Evolutionary conservation across 2,113 vertebrate species (phyloP).

Genomic region (Neodontobutis hainanensis): DNA sequence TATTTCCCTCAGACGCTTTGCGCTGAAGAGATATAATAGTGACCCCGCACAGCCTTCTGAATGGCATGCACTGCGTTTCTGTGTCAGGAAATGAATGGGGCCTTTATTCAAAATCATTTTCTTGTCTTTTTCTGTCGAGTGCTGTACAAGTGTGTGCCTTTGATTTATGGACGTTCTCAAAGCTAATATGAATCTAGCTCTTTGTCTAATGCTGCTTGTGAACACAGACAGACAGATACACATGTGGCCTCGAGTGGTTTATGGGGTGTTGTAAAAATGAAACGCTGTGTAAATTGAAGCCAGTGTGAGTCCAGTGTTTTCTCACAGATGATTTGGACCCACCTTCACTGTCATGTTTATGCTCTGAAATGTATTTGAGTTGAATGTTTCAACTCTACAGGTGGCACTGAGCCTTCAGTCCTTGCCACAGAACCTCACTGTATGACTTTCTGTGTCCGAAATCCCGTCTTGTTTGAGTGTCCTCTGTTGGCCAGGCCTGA

Average conservation of each 20-base stretch:
- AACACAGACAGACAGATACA: conserved; percentile 29
- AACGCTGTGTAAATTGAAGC: conserved; percentile 63
- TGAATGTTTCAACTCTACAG: conserved; percentile 59
- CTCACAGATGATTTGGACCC: conserved; percentile 55
- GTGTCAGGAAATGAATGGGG: conserved; percentile 40
- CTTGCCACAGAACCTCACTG: background rate
- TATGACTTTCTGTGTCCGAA: background rate
- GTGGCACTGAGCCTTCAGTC: conserved; percentile 30
- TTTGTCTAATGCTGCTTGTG: conserved; percentile 51
- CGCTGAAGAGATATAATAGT: conserved; percentile 21
- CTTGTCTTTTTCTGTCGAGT: conserved; percentile 39
- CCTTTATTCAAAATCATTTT: conserved; percentile 44
- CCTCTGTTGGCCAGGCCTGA: no score
- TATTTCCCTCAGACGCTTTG: conserved; percentile 17
- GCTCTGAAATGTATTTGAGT: conserved; percentile 51
- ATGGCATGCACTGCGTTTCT: conserved; percentile 20
- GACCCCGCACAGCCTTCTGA: conserved; percentile 10
- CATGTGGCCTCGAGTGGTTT: conserved; percentile 53
- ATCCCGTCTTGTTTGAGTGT: no score
- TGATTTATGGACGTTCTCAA: conserved; percentile 65
- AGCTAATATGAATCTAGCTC: conserved; percentile 59
- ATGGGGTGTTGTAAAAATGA: conserved; percentile 66
- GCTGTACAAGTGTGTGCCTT: conserved; percentile 39
- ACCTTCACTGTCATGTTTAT: conserved; percentile 56
- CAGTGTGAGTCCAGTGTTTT: conserved; percentile 64